phyloP scores from a whole-genome alignment of 2,113 vertebrate genomes.

The Tautogolabrus adspersus region DNA sequence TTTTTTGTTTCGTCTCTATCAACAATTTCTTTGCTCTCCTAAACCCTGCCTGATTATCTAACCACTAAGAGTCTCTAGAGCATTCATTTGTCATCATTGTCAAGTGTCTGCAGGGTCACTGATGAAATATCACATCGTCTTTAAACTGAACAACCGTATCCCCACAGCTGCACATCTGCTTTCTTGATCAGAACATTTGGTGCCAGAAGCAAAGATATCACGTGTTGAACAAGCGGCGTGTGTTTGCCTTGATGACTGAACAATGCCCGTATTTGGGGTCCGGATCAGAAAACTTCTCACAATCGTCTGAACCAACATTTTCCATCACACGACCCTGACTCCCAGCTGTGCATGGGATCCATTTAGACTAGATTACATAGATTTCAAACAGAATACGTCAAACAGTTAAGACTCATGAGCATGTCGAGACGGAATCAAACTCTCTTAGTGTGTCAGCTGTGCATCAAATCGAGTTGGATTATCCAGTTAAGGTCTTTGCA shows the following conservation, averaged over 20 bases:
- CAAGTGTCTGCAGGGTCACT: neutral
- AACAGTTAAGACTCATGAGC: neutral
- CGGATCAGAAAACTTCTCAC: no score
- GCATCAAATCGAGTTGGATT: neutral
- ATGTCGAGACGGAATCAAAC: constrained; percentile 1
- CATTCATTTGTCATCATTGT: no score
- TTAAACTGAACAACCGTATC: neutral
- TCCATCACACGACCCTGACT: neutral
- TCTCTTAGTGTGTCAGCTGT: neutral
- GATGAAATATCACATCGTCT: neutral
- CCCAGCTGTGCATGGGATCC: neutral
- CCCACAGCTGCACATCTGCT: neutral
- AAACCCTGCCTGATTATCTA: no score
- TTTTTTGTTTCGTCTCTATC: no score
- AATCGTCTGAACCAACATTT: no score
- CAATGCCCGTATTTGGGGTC: no score
- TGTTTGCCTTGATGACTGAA: no score
- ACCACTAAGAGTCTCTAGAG: no score
- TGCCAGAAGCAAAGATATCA: neutral
- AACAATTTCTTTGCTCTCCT: no score
- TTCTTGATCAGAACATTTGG: neutral
- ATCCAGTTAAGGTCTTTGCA: neutral
- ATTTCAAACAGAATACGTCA: no score
- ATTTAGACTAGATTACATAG: neutral
- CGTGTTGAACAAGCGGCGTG: neutral